Conservation (phyloP, 2,888 invertebrate species). For the Hemistola chrysoprasaria region DNA sequence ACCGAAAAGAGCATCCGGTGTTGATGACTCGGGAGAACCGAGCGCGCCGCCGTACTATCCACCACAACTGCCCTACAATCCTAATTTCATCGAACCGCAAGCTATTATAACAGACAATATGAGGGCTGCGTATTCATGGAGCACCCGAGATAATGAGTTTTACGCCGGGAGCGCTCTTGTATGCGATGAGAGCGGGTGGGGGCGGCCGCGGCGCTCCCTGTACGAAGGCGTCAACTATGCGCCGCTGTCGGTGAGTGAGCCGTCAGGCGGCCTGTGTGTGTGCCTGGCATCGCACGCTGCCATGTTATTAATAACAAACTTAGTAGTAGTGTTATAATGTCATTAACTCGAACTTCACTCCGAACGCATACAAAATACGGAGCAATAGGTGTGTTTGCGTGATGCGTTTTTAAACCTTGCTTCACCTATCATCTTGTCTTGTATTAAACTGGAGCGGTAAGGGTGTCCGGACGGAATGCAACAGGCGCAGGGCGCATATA, state of each 20-base stretch:
- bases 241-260: slow-evolving; percentile 74
- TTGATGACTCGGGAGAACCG: slow-evolving; percentile 49
- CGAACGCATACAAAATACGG: slow-evolving; percentile 22
- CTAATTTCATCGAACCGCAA: slow-evolving; percentile 53
- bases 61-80: slow-evolving; percentile 68
- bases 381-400: slow-evolving; percentile 34
- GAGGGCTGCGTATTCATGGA: slow-evolving; percentile 40
- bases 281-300: slow-evolving; percentile 29
- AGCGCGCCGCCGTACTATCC: slow-evolving; percentile 60
- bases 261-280: slow-evolving; percentile 25
- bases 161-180: slow-evolving; percentile 41
- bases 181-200: slow-evolving; percentile 52
- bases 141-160: slow-evolving; percentile 41
- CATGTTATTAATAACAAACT: slow-evolving; percentile 24
- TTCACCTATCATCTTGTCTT: slow-evolving; percentile 28
- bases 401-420: slow-evolving; percentile 28
- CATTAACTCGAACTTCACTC: slow-evolving; percentile 20
- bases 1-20: slow-evolving; percentile 45
- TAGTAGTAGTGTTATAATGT: slow-evolving; percentile 13
- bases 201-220: slow-evolving; percentile 60
- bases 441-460: slow-evolving; percentile 61
- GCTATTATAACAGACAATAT: slow-evolving; percentile 36
- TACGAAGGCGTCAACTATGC: slow-evolving; percentile 76
- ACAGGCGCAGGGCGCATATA: slow-evolving; percentile 64
- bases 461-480: slow-evolving; percentile 70